Evolutionary conservation across 2,797 vertebrate genomes (phyloP).

Genomic region (Meda fulgida): DNA sequence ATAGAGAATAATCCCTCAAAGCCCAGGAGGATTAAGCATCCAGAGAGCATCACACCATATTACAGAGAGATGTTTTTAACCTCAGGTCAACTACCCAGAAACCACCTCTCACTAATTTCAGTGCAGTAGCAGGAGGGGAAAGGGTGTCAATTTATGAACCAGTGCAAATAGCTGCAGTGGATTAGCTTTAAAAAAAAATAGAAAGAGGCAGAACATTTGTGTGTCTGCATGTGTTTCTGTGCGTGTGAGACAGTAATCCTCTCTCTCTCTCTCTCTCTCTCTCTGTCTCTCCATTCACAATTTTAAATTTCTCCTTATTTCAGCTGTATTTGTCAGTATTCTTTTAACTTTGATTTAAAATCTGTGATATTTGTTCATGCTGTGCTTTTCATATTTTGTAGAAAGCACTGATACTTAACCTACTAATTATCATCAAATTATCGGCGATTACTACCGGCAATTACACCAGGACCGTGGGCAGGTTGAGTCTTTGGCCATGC

Average conservation of each 20-base stretch:
- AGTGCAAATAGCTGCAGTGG: slow-evolving; percentile 20
- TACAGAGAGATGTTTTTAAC: slow-evolving; percentile 46
- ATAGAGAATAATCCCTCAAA: slow-evolving; percentile 57
- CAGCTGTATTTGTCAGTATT: background rate
- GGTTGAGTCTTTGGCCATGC: too few relatives aligned
- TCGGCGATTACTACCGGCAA: too few relatives aligned
- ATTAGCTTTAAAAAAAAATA: slow-evolving; percentile 34
- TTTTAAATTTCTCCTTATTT: background rate
- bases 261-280: background rate
- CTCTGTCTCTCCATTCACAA: background rate
- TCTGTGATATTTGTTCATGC: background rate
- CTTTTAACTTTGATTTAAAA: background rate
- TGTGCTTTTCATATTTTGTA: background rate
- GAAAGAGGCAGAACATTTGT: background rate
- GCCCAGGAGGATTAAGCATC: slow-evolving; percentile 54
- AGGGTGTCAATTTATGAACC: slow-evolving; percentile 29
- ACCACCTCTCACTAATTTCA: slow-evolving; percentile 44
- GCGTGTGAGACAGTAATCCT: background rate
- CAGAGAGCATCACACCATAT: slow-evolving; percentile 51
- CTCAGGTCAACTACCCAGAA: slow-evolving; percentile 46
- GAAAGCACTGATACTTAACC: background rate
- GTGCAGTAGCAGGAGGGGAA: background rate
- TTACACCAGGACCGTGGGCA: too few relatives aligned
- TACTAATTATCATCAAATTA: background rate
- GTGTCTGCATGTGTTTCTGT: background rate